phyloP scores from a whole-genome alignment of 2,797 vertebrate species.

The Sparidentex hasta region DNA sequence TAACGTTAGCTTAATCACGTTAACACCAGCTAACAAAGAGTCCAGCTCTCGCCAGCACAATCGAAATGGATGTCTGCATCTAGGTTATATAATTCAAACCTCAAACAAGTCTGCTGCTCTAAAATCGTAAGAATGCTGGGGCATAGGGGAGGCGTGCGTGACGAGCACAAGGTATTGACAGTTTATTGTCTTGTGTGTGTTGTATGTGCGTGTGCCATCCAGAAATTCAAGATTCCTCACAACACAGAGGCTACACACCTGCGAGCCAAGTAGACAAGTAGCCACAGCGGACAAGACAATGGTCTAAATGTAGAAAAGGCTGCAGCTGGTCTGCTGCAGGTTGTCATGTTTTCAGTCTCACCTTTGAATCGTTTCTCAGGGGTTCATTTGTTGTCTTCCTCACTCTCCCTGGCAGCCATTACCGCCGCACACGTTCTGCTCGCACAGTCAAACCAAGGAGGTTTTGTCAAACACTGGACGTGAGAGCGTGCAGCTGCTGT shows the following conservation, averaged over 20 bases:
- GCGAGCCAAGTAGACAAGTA: slow-evolving; percentile 34
- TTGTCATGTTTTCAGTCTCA: slow-evolving; percentile 43
- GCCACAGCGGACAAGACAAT: slow-evolving; percentile 34
- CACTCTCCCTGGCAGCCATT: slow-evolving; percentile 84
- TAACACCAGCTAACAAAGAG: slow-evolving; percentile 81
- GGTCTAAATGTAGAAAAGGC: neutral
- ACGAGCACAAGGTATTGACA: slow-evolving; percentile 47
- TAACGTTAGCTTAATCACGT: slow-evolving; percentile 71
- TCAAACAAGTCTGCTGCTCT: neutral
- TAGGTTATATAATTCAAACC: neutral
- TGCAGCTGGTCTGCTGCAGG: neutral
- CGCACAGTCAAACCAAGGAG: slow-evolving; percentile 50
- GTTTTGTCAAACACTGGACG: slow-evolving; percentile 66
- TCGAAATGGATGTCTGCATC: neutral
- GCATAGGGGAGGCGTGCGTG: slow-evolving; percentile 15
- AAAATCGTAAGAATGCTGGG: accelerated
- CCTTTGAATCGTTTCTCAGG: slow-evolving; percentile 70
- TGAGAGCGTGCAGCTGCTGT: slow-evolving; percentile 69
- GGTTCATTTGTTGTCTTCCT: slow-evolving; percentile 76
- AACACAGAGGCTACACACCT: slow-evolving; percentile 55
- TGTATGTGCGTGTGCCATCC: slow-evolving; percentile 19
- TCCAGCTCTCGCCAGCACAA: slow-evolving; percentile 30
- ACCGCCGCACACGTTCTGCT: slow-evolving; percentile 71
- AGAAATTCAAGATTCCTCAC: slow-evolving; percentile 39
- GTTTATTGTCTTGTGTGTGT: slow-evolving; percentile 64